These are phyloP conservation scores for Drosophila arizonae DNA, from an alignment of 1,140 invertebrate genomes.

Conservation along the genomic window DNA sequence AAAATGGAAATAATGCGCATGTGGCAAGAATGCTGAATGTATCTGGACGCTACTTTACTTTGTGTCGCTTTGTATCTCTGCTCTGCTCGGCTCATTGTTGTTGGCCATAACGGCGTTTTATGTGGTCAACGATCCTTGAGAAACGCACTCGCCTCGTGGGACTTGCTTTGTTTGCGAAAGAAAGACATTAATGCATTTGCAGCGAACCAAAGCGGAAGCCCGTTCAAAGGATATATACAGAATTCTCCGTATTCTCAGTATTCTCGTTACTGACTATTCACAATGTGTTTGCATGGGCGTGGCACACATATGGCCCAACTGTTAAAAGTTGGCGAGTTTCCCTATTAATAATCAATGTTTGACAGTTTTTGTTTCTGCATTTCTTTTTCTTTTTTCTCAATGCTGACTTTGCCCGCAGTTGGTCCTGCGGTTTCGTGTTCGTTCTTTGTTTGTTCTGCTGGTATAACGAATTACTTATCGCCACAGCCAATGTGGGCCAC, in stretches of 20 bases:
- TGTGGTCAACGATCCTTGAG: slow-evolving; percentile 76
- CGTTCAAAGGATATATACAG: slow-evolving; percentile 24
- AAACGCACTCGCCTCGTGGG: slow-evolving; percentile 43
- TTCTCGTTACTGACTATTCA: neutral
- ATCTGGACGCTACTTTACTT: slow-evolving; percentile 26
- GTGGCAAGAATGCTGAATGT: slow-evolving; percentile 43
- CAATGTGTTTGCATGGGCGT: slow-evolving; percentile 14
- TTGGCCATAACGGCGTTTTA: slow-evolving; percentile 75
- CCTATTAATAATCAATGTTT: slow-evolving; percentile 27
- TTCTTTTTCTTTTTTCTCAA: neutral
- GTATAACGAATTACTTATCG: slow-evolving; percentile 23
- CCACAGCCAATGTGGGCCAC: slow-evolving; percentile 19
- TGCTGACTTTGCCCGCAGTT: neutral
- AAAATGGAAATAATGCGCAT: slow-evolving; percentile 72
- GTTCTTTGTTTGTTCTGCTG: slow-evolving; percentile 23
- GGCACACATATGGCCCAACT: slow-evolving; percentile 14
- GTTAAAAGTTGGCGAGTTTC: slow-evolving; percentile 11
- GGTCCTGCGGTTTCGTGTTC: slow-evolving; percentile 2
- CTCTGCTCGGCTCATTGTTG: slow-evolving; percentile 12
- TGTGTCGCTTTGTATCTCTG: slow-evolving; percentile 11
- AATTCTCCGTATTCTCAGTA: slow-evolving; percentile 15
- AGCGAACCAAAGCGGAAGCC: slow-evolving; percentile 21
- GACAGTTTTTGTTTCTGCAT: slow-evolving; percentile 8
- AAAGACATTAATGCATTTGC: slow-evolving; percentile 17
- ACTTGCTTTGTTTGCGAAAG: slow-evolving; percentile 56